Base-by-base conservation (phyloP, 2,797 vertebrate genomes). In the Gymnothorax javanicus region DNA sequence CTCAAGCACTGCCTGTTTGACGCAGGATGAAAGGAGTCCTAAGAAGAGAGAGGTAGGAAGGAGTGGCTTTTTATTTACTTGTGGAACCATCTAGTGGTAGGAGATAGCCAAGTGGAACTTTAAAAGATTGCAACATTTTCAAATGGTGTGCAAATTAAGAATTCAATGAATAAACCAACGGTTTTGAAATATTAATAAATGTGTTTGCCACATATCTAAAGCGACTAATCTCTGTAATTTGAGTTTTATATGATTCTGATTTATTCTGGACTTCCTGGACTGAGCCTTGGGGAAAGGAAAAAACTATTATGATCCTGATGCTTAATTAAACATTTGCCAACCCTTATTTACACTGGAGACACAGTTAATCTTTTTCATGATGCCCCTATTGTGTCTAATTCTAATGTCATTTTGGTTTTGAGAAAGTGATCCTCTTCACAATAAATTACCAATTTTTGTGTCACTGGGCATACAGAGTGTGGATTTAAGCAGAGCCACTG, bases 261-360 rank as follows among this genome's bases (percentile, higher is more conserved):
- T 79, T 79, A 20, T 7, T 79, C 54, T 50, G 52, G 75, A 79
- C 17, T 79, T 52, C 54, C 33, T 43, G 13, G 75, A 79, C 6
- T 54, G 17, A 50, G 52, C 17, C 15, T 7, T 17, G 50, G 75
- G 50, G 50, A 79, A 79, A 50, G 12, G 4, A 54, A 52, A 33
- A 79, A 50, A 23, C 23, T 79, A 79, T 79, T 52, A 52, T 79
- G 43, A 79, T 79, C 50, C 75, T 20, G 43, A 79, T 52, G 50
- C 75, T 54, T 79, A 79, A 79, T 79, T 79, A 79, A 54, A 79
- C 75, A 79, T 79, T 79, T 79, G 43, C 75, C 75, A 23, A 52
- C 3, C 75, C 50, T 79, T 33, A 43, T 20, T 79, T 79, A 50
- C 43, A 79, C 17, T 43, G 8, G 50, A 64, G 43, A 77, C 17